A percentile compares a stretch with the other conserved stretches of the same genome.
These are phyloP conservation scores for Idaea aversata DNA, from an alignment of 2,888 invertebrate genomes.

Conservation along the genomic window DNA sequence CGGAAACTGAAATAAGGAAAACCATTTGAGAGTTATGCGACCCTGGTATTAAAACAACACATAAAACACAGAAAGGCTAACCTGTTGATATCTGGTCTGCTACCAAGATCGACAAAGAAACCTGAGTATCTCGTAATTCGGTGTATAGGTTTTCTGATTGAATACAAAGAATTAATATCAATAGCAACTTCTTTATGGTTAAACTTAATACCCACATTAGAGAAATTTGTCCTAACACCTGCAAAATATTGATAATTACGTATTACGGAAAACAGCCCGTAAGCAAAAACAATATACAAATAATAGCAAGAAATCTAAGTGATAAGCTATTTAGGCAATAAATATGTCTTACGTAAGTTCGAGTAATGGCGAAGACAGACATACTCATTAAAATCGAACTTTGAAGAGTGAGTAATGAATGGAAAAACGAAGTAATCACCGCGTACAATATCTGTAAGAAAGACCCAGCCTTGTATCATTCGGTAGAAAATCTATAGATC, in stretches of 20 bases:
- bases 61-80: not conserved
- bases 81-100: not conserved
- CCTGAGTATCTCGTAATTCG: not conserved
- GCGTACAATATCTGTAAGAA: not conserved
- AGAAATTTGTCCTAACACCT: not conserved
- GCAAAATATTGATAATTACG: not conserved
- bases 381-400: not conserved
- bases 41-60: not conserved
- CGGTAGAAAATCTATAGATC: too few relatives aligned
- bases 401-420: not conserved
- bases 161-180: not conserved
- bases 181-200: not conserved
- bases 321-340: not conserved
- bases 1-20: conserved; percentile 13
- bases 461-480: not conserved
- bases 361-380: not conserved
- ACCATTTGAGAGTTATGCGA: not conserved
- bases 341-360: not conserved
- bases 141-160: not conserved
- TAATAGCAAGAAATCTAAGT: not conserved
- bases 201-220: not conserved
- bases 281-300: too few relatives aligned
- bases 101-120: not conserved
- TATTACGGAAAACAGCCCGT: too few relatives aligned
- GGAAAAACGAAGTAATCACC: not conserved